Evolutionary conservation across 2,113 vertebrate genomes (phyloP), one percentile per base, ranked within the genome.

Genomic region (Cavia porcellus): DNA sequence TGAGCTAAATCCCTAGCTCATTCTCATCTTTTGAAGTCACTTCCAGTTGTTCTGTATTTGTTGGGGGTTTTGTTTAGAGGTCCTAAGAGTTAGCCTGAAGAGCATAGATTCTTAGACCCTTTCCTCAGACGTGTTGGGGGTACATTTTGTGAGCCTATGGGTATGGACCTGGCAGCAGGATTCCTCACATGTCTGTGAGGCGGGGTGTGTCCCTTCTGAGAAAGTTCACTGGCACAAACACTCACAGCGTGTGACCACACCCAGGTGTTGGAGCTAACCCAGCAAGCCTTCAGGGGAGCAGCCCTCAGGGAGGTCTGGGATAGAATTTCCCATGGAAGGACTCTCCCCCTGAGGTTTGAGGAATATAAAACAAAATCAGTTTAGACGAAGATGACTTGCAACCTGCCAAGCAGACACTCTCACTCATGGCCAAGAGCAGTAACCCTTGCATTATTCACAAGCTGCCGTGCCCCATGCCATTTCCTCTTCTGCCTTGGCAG

Each of bases 221-320:
- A 81, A 84, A 45, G 47, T 52, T 90, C 52, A 0, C 20, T 0
- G 3, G 55, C 50, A 72, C 45, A 47, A 87, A 45, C 74, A 62
- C 61, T 90, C 64, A 59, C 83, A 45, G 32, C 4, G 1, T 10
- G 12, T 20, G 90, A 77, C 92, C n/a, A 74, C 86, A 72, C 94
- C 86, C 86, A 82, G 95, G 86, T 86, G 50, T 74, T 35, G 13
- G 38, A 74, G 59, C 75, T 38, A 68, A 84, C 89, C 90, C 42
- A 6, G 52, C 72, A 42, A 70, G 70, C 25, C n/a, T 38, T 28
- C 0, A 30, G 35, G 52, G 52, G 8, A 79, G 25, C 47, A 32
- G 25, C 75, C 28, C 7, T 1, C 45, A 86, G 82, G 22, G 19
- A 52, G 5, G 25, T 50, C 12, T 14, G 57, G 47, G 59, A 87